Percentiles rank a stretch among this genome's conserved stretches.
Conservation (phyloP, 1,140 invertebrate species). For the Papilio xuthus region DNA sequence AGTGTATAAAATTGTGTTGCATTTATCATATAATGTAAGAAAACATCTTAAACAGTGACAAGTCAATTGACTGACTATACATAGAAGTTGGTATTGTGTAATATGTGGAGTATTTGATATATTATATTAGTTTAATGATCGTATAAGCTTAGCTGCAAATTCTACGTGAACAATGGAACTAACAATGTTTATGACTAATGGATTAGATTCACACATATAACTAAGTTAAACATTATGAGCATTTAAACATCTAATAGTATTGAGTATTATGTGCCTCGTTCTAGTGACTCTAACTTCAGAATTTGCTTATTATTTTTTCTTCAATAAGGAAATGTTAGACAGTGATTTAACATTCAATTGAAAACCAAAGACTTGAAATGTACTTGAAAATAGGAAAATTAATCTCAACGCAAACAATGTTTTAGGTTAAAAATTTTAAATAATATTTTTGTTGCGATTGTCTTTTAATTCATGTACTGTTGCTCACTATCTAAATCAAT, state of each 20-base stretch:
- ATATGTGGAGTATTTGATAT: background rate
- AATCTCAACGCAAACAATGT: no score
- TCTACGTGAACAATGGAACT: slow-evolving; percentile 46
- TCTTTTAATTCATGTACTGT: background rate
- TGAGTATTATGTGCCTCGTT: background rate
- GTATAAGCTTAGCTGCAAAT: slow-evolving; percentile 10
- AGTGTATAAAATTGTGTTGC: slow-evolving; percentile 1
- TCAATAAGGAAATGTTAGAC: background rate
- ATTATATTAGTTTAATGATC: slow-evolving; percentile 8
- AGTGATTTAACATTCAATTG: background rate
- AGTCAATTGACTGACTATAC: background rate
- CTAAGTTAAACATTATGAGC: slow-evolving; percentile 37
- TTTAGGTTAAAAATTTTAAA: no score
- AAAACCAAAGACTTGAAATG: no score
- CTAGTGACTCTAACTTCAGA: background rate
- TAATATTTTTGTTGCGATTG: background rate
- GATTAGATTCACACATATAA: slow-evolving; percentile 60
- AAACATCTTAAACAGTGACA: slow-evolving; percentile 4
- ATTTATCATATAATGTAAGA: background rate
- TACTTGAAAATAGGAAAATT: no score
- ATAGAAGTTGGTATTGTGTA: background rate
- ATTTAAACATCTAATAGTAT: slow-evolving; percentile 12
- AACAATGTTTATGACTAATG: slow-evolving; percentile 51
- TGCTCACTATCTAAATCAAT: background rate
- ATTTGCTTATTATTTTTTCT: background rate